Conservation (phyloP, 2,888 invertebrate genomes). For the Idaea aversata region DNA sequence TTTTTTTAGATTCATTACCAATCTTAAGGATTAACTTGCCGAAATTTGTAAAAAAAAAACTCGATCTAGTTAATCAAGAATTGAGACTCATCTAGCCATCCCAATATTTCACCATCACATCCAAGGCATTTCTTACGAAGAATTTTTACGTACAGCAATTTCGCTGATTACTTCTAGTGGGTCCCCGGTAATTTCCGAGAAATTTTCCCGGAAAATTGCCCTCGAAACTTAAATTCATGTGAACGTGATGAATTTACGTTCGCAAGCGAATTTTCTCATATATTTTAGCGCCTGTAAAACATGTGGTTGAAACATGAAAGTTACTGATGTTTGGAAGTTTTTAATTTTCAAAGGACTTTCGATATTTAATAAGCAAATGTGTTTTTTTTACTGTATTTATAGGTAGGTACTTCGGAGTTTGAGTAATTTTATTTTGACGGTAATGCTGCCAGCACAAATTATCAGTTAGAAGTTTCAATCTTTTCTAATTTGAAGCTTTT, state of each 20-base stretch:
- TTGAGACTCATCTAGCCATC: not conserved
- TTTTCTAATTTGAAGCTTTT: no score
- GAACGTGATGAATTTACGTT: conserved; percentile 16
- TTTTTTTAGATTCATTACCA: no score
- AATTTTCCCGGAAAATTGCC: conserved; percentile 14
- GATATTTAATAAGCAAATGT: not conserved
- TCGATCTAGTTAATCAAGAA: not conserved
- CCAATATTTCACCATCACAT: conserved; percentile 3
- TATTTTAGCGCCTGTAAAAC: conserved; percentile 11
- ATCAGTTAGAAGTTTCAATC: no score
- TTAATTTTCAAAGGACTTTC: not conserved
- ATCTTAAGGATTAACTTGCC: not conserved
- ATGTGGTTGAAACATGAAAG: conserved; percentile 14
- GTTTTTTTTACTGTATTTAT: not conserved
- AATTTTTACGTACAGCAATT: conserved; percentile 27
- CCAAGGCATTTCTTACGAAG: conserved; percentile 12
- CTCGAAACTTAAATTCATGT: conserved; percentile 6
- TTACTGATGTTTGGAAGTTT: conserved; percentile 5
- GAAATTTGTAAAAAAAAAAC: not conserved
- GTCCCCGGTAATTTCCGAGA: conserved; percentile 31
- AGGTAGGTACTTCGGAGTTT: not conserved
- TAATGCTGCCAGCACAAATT: no score
- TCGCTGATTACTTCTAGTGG: conserved; percentile 24
- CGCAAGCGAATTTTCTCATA: conserved; percentile 5
- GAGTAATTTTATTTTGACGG: not conserved